Conservation (phyloP, 2,797 vertebrate species). For the Syngnathus acus region DNA sequence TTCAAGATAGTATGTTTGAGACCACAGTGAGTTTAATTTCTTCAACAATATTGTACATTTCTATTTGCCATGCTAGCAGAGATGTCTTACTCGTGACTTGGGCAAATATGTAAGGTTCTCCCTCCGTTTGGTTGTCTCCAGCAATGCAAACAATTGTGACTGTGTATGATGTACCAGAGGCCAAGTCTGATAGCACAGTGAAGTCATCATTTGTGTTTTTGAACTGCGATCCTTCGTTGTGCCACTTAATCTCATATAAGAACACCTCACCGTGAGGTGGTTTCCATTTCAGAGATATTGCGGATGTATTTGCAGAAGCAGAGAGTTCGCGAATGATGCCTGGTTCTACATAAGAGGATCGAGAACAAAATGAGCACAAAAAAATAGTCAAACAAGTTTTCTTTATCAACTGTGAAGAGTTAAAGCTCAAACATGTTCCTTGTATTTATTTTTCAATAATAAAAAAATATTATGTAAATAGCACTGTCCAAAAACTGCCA, state of each 20-base stretch:
- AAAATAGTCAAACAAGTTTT: neutral
- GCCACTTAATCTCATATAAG: slow-evolving; percentile 15
- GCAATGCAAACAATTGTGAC: slow-evolving; percentile 16
- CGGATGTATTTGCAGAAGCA: neutral
- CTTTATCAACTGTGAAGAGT: no score
- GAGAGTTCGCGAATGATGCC: rapidly evolving
- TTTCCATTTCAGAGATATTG: slow-evolving; percentile 23
- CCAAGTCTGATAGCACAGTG: slow-evolving; percentile 13
- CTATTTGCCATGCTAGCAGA: neutral
- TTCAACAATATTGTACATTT: neutral
- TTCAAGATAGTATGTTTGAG: no score
- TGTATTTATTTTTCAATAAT: no score
- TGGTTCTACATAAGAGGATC: slow-evolving; percentile 17
- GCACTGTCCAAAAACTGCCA: no score
- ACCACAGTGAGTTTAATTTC: neutral
- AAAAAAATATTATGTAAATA: no score
- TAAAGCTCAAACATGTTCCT: no score
- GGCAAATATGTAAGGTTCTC: neutral
- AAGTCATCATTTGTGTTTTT: rapidly evolving
- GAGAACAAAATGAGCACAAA: neutral
- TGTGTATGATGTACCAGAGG: slow-evolving; percentile 18
- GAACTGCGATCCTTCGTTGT: neutral
- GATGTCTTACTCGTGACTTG: slow-evolving; percentile 19
- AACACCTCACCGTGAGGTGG: slow-evolving; percentile 8
- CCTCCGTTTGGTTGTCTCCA: slow-evolving; percentile 10